Percentiles rank a stretch among this genome's conserved stretches.
Conservation (phyloP, 1,140 invertebrate genomes). For the Drosophila elegans region DNA sequence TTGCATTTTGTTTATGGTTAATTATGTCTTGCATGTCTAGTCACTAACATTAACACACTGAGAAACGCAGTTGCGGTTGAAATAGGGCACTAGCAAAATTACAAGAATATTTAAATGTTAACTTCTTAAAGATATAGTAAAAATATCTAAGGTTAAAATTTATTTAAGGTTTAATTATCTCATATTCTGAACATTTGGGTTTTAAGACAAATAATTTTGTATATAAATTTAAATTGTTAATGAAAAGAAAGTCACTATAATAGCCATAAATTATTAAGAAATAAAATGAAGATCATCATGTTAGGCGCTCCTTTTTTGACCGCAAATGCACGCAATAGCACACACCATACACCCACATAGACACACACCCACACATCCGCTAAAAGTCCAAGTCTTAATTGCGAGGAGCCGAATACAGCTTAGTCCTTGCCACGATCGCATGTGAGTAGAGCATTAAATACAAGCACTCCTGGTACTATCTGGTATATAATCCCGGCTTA, state of each 20-base stretch:
- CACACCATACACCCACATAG: not conserved
- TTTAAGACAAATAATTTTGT: no score
- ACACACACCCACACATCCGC: slow-evolving; percentile 20
- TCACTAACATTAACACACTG: slow-evolving; percentile 5
- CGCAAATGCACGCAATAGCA: slow-evolving; percentile 9
- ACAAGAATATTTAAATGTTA: no score
- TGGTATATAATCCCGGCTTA: slow-evolving; percentile 75
- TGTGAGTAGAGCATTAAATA: slow-evolving; percentile 76
- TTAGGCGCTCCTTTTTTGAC: slow-evolving; percentile 2
- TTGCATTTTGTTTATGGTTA: slow-evolving; percentile 30
- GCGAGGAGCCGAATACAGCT: slow-evolving; percentile 79
- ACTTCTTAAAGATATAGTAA: no score
- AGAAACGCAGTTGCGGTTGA: not conserved
- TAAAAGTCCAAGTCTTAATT: slow-evolving; percentile 25
- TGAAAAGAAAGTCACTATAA: no score
- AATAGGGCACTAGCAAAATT: not conserved
- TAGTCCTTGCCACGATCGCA: slow-evolving; percentile 82
- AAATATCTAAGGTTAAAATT: no score
- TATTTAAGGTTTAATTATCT: no score
- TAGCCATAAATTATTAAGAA: no score
- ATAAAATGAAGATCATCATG: not conserved
- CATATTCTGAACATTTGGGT: no score
- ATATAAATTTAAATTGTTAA: no score
- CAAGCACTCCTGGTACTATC: slow-evolving; percentile 32
- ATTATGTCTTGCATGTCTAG: slow-evolving; percentile 48